Evolutionary conservation across 1,140 invertebrate species (phyloP), one percentile per base, ranked within the genome.

Genomic region (Platyscapa corneri): DNA sequence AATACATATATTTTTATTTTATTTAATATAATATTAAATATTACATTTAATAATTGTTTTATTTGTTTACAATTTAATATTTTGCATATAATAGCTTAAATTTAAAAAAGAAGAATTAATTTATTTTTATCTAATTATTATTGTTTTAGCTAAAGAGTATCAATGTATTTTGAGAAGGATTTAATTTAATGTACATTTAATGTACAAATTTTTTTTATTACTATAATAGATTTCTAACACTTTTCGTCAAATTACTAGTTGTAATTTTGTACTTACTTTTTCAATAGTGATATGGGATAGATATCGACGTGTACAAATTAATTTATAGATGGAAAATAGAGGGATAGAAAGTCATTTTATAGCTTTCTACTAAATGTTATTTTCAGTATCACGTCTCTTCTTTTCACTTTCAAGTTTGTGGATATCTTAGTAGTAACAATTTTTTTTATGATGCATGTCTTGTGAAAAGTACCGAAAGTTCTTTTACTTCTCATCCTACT

Each of bases 401-500:
- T 30, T 65, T 67, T 16, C 49, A 53, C 18, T 39, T 12, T 32
- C 23, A 42, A 75, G 27, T 75, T 74, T 64, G 18, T 0, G 7
- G 37, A 42, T 60, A 16, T 32, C 5, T 23, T 27, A 42, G 2
- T 39, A 1, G 34, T 18, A 65, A 76, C 27, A 60, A 83, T 65
- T 32, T n/a, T 39, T 30, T 75, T 74, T 75, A 75, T 30, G 49
- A 75, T 75, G 46, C 80, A 14, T 37, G 34, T 30, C 49, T 60
- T 30, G 30, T 75, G 49, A 75, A 82, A 82, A 60, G 39, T 70
- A 30, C 53, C 18, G 34, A 56, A 42, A 75, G 80, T 67, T 82
- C n/a, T 16, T n/a, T 74, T 75, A 74, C 8, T 49, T 49, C 34
- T 42, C 65, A 74, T 53, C 60, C n/a, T 30, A n/a, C 39, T 42